Conservation (phyloP, 1,140 invertebrate genomes). For the Phortica variegata region DNA sequence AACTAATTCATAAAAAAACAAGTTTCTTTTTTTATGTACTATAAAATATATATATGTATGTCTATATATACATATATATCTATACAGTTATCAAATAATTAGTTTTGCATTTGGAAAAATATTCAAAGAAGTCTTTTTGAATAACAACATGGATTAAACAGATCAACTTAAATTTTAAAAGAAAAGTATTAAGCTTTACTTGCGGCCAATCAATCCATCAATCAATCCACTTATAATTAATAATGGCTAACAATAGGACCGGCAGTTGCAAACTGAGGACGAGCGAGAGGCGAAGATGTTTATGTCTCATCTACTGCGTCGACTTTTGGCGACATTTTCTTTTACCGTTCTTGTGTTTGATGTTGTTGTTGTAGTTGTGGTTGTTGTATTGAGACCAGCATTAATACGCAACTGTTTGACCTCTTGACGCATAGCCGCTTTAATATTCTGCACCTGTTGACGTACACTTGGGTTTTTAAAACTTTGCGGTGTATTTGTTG, state of each 20-base stretch:
- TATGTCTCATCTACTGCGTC: slow-evolving; percentile 49
- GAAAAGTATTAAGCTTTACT: no score
- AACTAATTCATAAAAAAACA: no score
- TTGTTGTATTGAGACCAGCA: slow-evolving; percentile 10
- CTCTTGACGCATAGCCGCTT: slow-evolving; percentile 34
- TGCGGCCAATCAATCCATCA: no score
- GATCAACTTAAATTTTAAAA: no score
- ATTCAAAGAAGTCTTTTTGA: no score
- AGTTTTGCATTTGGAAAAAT: no score
- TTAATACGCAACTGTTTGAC: slow-evolving; percentile 40
- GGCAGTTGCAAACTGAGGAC: no score
- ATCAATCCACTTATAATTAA: no score
- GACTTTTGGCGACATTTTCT: slow-evolving; percentile 31
- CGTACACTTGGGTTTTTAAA: slow-evolving; percentile 39
- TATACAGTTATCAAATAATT: no score
- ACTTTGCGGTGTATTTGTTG: slow-evolving; percentile 9
- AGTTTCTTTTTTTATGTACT: slow-evolving; percentile 4
- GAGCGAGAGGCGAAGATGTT: no score
- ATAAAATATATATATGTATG: slow-evolving; percentile 3
- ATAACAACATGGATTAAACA: no score
- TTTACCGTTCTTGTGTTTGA: slow-evolving; percentile 3
- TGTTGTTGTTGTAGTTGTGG: slow-evolving; percentile 3
- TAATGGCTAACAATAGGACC: no score
- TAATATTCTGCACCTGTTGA: slow-evolving; percentile 44
- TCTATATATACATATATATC: slow-evolving; percentile 11